Base-by-base conservation (phyloP, 1,140 invertebrate genomes). In the Lepidostoma basale region DNA sequence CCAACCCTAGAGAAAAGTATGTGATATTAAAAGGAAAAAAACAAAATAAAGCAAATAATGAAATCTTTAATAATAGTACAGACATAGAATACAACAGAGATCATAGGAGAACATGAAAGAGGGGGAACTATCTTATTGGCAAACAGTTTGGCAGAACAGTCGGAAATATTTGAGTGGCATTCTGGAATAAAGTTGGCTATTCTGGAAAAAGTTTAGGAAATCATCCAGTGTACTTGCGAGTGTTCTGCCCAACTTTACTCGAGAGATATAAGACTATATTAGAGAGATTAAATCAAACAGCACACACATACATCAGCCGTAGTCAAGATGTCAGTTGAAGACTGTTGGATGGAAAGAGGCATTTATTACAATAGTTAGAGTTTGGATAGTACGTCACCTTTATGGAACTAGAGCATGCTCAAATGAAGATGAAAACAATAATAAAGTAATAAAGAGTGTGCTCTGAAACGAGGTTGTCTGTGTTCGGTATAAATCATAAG, bases 331-430 rank as follows among this genome's bases (percentile, higher is more conserved):
- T 49, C 52, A 59, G 26, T 72, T 54, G 62, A 68, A 62, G 66
- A 66, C 62, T 59, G 49, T 47, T 14, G 40, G 42, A 64, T 63
- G 45, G 58, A 69, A 42, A 66, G 49, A 62, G 52, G 54, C 18
- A 40, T 39, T 67, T 72, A 36, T 59, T 20, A 40, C 62, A 56
- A 42, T 76, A 74, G 77, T 62, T 64, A 74, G 78, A 85, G 83
- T 84, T 85, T 84, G 80, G 84, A 84, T 85, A 85, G 84, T 85
- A 85, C 82, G 83, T 85, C 84, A 85, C 83, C 84, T 82, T 83
- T 83, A 23, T 30, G 42, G 42, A 59, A 62, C 70, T 72, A 72
- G 33, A 22, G 18, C 70, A 72, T 72, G 70, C 70, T 52, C 39
- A 40, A 65, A 65, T 58, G 36, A 66, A 65, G 20, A 44, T 14